Base-by-base conservation (phyloP, 2,113 vertebrate species). In the Corythornis cristatus region DNA sequence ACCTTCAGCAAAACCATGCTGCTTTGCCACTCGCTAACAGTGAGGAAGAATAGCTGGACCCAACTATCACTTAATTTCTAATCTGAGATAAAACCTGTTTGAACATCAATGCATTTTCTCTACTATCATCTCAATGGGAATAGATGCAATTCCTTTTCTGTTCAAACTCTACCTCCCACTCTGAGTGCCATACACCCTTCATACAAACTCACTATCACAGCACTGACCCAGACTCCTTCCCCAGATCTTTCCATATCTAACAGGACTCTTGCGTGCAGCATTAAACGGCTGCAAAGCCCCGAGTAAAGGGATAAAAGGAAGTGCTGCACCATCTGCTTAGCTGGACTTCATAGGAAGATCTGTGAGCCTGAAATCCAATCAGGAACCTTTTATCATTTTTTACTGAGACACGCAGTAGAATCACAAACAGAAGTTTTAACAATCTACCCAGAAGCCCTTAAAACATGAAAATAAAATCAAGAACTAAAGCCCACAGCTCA, bases 221-320 rank as follows among this genome's bases (percentile, higher is more conserved):
- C 26, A 29, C 29, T 48, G 68, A 72, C n/a, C 37, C 62, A 90
- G 33, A 7, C 56, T 20, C 45, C 31, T 18, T 43, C 40, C 35
- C 11, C 28, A 35, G 22, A 53, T 70, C 0, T 2, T 51, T 48
- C 42, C 51, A 6, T 6, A 65, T 15, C 71, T 45, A 31, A 46
- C 73, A 75, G 20, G 48, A 53, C 48, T 40, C 42, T 42, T 3
- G 3, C 0, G 3, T 8, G 10, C 11, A 33, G 5, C 16, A 25
- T 42, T 50, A 83, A 89, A 85, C 6, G 26, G 40, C 50, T 80
- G 74, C 68, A 94, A 48, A 88, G 53, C 43, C 80, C 35, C 2
- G 9, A 88, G 45, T 28, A 48, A 58, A 81, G 75, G n/a, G 68
- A 90, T 72, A 73, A 88, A 95, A 93, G 29, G 31, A 83, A 93